Evolutionary conservation across 37 sponge, comb jelly and placozoan species (phyloP).

Genomic region (Cladorhizidae sp.): DNA sequence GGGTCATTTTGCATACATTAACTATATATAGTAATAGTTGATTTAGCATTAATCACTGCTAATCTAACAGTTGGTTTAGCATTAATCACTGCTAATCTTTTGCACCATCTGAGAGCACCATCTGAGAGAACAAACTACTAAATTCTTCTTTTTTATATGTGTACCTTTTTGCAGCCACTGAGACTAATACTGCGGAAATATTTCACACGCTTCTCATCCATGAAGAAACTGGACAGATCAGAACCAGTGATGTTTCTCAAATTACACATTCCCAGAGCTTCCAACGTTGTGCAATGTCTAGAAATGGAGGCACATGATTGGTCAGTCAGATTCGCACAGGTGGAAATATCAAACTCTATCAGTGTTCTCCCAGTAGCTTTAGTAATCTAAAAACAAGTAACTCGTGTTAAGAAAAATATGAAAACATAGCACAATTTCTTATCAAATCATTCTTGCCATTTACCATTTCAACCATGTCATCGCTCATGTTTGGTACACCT

Average conservation of each 20-base stretch:
- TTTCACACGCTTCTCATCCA: slow-evolving; percentile 34
- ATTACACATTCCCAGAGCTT: slow-evolving; percentile 59
- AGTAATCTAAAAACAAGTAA: slow-evolving; percentile 49
- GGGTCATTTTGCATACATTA: too few species aligned
- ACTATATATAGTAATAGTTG: too few species aligned
- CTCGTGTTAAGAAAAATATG: background rate
- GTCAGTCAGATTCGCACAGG: slow-evolving; percentile 68
- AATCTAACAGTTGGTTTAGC: too few species aligned
- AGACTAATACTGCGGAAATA: slow-evolving; percentile 34
- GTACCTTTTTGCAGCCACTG: slow-evolving; percentile 58
- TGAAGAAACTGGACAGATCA: slow-evolving; percentile 37
- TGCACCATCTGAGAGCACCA: too few species aligned
- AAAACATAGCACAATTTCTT: background rate
- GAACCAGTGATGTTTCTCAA: slow-evolving; percentile 48
- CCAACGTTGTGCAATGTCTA: slow-evolving; percentile 48
- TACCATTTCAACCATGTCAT: slow-evolving; percentile 53
- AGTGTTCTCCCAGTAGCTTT: slow-evolving; percentile 34
- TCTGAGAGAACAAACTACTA: too few species aligned
- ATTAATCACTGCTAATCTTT: too few species aligned
- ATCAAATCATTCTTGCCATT: background rate
- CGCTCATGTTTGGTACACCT: slow-evolving; percentile 41
- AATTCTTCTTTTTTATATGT: too few species aligned
- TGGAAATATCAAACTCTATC: slow-evolving; percentile 57
- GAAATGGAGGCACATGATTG: slow-evolving; percentile 41
- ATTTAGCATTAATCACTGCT: too few species aligned